Evolutionary conservation across 2,888 invertebrate genomes (phyloP).

Genomic region (Gordius sp.): DNA sequence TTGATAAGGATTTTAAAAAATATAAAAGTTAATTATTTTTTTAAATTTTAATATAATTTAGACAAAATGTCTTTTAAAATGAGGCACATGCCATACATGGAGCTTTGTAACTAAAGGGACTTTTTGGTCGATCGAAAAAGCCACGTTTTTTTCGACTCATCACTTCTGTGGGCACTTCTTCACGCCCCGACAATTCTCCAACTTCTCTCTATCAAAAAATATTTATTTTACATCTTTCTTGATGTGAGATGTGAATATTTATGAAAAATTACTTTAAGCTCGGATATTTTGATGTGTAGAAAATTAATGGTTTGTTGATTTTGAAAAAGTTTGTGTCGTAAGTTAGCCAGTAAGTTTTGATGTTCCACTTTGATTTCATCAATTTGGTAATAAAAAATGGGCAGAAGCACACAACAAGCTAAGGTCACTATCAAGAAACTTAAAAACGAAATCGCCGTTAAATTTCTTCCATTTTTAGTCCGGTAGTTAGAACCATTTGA

Average conservation of each 20-base stretch:
- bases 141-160: not conserved
- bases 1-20: no score
- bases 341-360: not conserved
- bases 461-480: constrained; percentile 1
- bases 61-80: no score
- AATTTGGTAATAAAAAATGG: constrained; percentile 9
- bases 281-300: constrained; percentile 4
- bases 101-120: constrained; percentile 6
- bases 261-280: not conserved
- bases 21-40: no score
- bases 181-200: not conserved
- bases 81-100: not conserved
- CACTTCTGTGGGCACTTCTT: not conserved
- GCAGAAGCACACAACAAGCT: not conserved
- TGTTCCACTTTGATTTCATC: constrained; percentile 4
- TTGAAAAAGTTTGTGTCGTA: constrained; percentile 7
- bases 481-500: no score
- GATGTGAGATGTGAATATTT: no score
- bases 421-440: not conserved
- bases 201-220: constrained; percentile 5
- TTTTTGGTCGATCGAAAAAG: not conserved
- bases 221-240: no score
- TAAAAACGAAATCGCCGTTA: not conserved
- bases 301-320: constrained; percentile 14
- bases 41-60: no score